Conservation (phyloP, 2,888 invertebrate species). For the Polydrusus tereticollis region DNA sequence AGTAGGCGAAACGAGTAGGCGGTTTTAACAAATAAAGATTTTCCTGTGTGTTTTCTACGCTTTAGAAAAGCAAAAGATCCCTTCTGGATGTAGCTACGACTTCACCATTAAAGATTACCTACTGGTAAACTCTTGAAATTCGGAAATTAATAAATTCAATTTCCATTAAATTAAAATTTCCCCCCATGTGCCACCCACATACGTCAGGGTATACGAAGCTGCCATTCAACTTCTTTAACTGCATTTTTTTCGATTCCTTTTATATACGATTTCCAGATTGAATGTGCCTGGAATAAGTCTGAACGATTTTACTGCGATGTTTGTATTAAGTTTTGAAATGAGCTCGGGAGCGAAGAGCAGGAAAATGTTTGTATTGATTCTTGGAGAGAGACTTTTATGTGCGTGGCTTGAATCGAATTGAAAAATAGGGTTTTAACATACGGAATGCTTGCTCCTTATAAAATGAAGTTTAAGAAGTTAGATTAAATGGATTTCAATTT, state of each 20-base stretch:
- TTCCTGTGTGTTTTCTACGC: no score
- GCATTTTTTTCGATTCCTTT: conserved; percentile 27
- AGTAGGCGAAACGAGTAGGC: no score
- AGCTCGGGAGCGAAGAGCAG: conserved; percentile 36
- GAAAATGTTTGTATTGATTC: conserved; percentile 49
- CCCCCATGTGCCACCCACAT: background rate
- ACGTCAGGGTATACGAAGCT: background rate
- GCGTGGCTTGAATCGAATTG: conserved; percentile 44
- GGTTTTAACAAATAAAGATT: no score
- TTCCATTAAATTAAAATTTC: background rate
- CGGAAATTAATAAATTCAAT: no score
- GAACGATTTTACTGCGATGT: conserved; percentile 46
- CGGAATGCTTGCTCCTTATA: conserved; percentile 43
- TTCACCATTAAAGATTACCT: no score
- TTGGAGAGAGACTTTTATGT: conserved; percentile 41
- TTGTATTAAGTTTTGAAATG: conserved; percentile 47
- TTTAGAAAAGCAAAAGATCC: no score
- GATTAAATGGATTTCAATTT: conserved; percentile 43
- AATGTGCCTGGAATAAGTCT: conserved; percentile 42
- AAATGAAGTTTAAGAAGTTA: conserved; percentile 42
- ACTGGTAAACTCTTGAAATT: no score
- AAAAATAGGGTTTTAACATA: conserved; percentile 47
- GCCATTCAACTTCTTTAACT: background rate
- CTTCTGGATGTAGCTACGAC: no score
- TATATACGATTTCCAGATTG: conserved; percentile 33